Base-by-base conservation (phyloP, 2,113 vertebrate genomes). In the Alethe diademata region DNA sequence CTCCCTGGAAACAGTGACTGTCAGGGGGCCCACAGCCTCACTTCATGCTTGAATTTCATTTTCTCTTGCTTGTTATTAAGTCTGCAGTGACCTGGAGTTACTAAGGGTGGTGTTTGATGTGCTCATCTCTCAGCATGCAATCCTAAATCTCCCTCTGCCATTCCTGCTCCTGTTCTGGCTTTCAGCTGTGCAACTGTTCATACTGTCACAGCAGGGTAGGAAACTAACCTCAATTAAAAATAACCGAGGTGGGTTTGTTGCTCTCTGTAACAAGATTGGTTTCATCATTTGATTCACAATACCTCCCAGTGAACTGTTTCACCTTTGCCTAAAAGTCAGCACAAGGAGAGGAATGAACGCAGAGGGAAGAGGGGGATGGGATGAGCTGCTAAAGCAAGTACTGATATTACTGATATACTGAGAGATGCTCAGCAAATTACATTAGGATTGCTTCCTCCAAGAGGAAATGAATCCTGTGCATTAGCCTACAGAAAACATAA, bases 401-500 rank as follows among this genome's bases (percentile, higher is more conserved):
- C 35, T 42, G 67, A 54, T 86, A 45, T 45, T 45, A 45, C 19
- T 20, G 19, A 20, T 45, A 20, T 19, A 45, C 43, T 45, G 35
- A 56, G 84, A 83, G 82, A 51, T 58, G 62, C 64, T 93, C 64
- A 80, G 80, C 64, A 47, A 86, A 84, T 94, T 83, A 70, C 1
- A 4, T 60, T 35, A 40, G 56, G 56, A 71, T 64, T 80, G 64
- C 80, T 96, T 96, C 69, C 92, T 74, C 69, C 35, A 33, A 64
- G 66, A 92, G 91, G 92, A 97, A 97, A 84, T 81, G 51, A 56
- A 60, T 71, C 67, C 83, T 84, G 43, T 92, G 65, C 92, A 76
- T 92, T 84, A 94, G 76, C 61, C 69, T 91, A 81, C 91, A 93
- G 92, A 95, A 95, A 95, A 93, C 65, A 83, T 84, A 92, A 92